phyloP scores from a whole-genome alignment of 2,888 invertebrate genomes.

The Cephonodes hylas region DNA sequence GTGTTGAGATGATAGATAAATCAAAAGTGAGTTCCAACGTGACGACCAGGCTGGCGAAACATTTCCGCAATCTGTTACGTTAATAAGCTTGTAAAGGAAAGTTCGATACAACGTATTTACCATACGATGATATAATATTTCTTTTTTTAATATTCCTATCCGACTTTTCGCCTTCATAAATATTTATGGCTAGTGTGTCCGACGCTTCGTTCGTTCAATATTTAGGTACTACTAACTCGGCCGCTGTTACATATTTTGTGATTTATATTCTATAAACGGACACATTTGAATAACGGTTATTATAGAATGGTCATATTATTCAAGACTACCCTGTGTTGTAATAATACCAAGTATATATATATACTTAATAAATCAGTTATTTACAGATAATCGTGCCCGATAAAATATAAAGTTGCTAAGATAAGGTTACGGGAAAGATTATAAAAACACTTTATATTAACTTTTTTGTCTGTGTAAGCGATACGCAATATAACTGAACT shows the following conservation, averaged over 20 bases:
- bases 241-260: background rate
- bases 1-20: too few species aligned
- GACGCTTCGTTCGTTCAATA: background rate
- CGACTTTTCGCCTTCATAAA: background rate
- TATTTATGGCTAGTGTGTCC: background rate
- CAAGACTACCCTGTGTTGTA: too few species aligned
- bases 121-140: background rate
- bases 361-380: too few species aligned
- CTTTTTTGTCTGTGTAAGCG: too few species aligned
- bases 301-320: background rate
- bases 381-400: too few species aligned
- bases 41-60: background rate
- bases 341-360: too few species aligned
- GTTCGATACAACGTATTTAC: background rate
- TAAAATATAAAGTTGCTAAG: too few species aligned
- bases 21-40: background rate
- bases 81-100: background rate
- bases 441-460: too few species aligned
- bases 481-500: too few species aligned
- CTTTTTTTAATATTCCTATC: background rate
- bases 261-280: background rate
- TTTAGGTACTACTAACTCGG: background rate
- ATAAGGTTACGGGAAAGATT: too few species aligned
- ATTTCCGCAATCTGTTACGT: conserved; percentile 5
- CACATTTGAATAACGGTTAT: background rate